phyloP scores from a whole-genome alignment of 2,113 vertebrate genomes.

The Gyps fulvus region DNA sequence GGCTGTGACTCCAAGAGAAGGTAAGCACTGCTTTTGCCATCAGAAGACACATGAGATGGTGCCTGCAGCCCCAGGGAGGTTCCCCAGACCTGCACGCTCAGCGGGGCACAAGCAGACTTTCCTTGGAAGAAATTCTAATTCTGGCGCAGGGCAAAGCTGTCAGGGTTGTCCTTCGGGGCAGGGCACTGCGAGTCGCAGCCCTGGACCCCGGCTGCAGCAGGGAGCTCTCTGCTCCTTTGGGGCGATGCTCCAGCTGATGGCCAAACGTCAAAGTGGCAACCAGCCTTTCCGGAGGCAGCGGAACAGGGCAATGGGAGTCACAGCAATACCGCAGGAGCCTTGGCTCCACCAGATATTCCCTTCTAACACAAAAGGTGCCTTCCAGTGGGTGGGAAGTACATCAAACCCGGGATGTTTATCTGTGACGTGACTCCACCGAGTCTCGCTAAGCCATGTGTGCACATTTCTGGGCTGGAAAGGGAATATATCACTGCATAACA shows the following conservation, averaged over 20 bases:
- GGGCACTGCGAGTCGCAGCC: background rate
- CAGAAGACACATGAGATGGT: background rate
- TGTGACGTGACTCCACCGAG: accelerated
- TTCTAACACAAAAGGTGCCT: background rate
- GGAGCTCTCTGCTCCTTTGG: background rate
- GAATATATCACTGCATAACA: background rate
- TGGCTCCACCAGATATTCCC: background rate
- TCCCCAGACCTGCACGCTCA: background rate
- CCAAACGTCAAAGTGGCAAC: accelerated
- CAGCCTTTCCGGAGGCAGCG: background rate
- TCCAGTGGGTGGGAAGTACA: background rate
- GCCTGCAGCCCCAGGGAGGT: background rate
- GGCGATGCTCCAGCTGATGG: background rate
- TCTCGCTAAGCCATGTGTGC: background rate
- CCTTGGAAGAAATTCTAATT: background rate
- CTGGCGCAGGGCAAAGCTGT: no score
- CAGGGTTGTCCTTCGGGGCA: background rate
- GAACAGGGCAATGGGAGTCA: no score
- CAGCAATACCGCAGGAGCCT: background rate
- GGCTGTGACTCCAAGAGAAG: background rate
- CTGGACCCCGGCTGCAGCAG: background rate
- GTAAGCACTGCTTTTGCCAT: background rate
- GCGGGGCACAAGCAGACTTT: accelerated
- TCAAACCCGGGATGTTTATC: background rate
- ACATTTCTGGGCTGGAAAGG: background rate